Conservation (phyloP, 2,888 invertebrate species). For the Apamea sordens region DNA sequence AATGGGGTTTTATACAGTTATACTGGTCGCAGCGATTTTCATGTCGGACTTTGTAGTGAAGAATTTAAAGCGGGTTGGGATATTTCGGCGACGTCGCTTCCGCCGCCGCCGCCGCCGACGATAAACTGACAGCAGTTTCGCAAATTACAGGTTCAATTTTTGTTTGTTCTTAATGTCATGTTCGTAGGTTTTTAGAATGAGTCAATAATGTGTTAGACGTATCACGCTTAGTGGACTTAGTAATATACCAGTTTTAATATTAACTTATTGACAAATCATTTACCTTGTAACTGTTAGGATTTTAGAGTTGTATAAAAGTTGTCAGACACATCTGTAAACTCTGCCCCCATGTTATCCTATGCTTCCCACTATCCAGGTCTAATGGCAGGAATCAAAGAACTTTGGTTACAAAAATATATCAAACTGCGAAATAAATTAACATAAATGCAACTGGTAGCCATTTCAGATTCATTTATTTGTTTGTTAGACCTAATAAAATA, state of each 20-base stretch:
- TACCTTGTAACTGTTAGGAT: background rate
- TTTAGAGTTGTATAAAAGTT: constrained; percentile 1
- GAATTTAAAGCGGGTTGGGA: constrained; percentile 31
- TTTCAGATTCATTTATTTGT: background rate
- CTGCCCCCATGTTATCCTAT: background rate
- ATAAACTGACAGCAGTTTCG: background rate
- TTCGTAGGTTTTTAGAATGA: constrained; percentile 4
- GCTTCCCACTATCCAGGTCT: background rate
- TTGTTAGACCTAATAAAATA: background rate
- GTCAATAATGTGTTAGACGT: constrained; percentile 18
- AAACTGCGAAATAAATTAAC: background rate
- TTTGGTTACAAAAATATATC: background rate
- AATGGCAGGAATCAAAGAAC: too few relatives aligned
- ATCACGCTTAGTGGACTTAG: constrained; percentile 10
- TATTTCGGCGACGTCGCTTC: constrained; percentile 13
- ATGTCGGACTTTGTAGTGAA: constrained; percentile 19
- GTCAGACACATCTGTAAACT: background rate
- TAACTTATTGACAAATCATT: background rate
- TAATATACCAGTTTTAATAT: constrained; percentile 21
- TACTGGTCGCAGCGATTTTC: constrained; percentile 5
- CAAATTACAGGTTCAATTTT: background rate
- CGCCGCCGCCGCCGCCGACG: background rate
- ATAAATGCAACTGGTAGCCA: background rate
- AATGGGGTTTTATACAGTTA: constrained; percentile 28
- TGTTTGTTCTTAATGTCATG: background rate